Base-by-base conservation (phyloP, 2,797 vertebrate genomes). In the Falco concolor region DNA sequence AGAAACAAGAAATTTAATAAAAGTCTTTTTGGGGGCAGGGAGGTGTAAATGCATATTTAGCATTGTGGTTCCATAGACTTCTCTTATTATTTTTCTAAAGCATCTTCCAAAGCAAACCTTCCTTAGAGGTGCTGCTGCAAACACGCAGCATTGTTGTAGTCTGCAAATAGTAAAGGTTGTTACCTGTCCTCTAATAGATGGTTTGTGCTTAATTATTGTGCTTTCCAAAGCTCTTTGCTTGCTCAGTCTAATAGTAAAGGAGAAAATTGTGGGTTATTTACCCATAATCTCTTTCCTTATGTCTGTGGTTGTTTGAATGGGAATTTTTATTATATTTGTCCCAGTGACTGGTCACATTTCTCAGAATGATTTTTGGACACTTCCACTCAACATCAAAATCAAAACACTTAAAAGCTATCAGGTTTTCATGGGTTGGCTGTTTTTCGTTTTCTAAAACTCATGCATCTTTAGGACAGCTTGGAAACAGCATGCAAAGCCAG, bases 311-410 rank as follows among this genome's bases (percentile, higher is more conserved):
- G 54, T 70, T 72, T 72, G 54, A 85, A 72, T 57, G 82, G 60
- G 30, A 61, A 57, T 92, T 94, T 90, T 92, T 89, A 57, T 65
- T 87, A 42, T 50, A 22, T 95, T 93, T 91, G 72, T 78, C 64
- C 60, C 57, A 74, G 28, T 72, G 53, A 54, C 32, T 91, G 87
- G 89, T 87, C 89, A 50, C 49, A 68, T 92, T 96, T 96, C 92
- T 92, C 72, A 89, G 92, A 94, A 87, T 12, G 5, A 17, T 56
- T 94, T 93, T 89, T 68, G 68, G 67, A 54, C 50, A 21, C 84
- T 85, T 91, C 68, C 17, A 52, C 59, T 84, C 57, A 30, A 6
- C 77, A 74, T 84, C 42, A 89, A 83, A 76, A 79, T 59, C 72
- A 84, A 80, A 93, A 85, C 0, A 2, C 53, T 87, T 77, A 25